Base-by-base conservation (phyloP, 2,888 invertebrate species). In the Listrodromus nycthemerus region DNA sequence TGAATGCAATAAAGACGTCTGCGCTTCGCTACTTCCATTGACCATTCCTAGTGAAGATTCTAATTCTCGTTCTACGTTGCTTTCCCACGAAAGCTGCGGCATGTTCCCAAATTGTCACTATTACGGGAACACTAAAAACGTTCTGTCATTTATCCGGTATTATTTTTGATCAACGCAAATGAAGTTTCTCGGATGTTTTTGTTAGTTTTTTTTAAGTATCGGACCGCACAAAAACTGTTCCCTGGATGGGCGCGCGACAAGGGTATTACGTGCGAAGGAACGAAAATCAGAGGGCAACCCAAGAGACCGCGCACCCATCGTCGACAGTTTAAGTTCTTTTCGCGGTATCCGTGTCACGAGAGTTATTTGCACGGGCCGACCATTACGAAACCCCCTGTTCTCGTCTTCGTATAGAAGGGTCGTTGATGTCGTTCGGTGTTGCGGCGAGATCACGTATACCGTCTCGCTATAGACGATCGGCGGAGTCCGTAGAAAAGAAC, bases 321-420 rank as follows among this genome's bases (percentile, higher is more conserved):
- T 69, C 79, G 84, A 69, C 78, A 86, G 83, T 88, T 84, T 81
- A 78, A 84, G 79, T 84, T 84, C 84, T 84, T 84, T 84, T 84
- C 84, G 78, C 79, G 71, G 76, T 45, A 83, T 85, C 79, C 82
- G 80, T 85, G 85, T 83, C 85, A 80, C 73, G 71, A 73, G 85
- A 85, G 85, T 80, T 85, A 82, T 85, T 83, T 69, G 82, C 83
- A 80, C 85, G 80, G 80, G 66, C 69, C 80, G 61, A 66, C 84
- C 84, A 84, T 84, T 84, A 84, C 81, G 69, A 61, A 83, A 74
- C 10, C 83, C 55, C 83, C 63, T 50, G 69, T 76, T 21, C 55
- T 76, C 66, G 45, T 45, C 41, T 16, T 66, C 66, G 52, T 83
- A 41, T 66, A 70, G 61, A 80, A 76, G 75, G 66, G 45, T 61